Conservation (phyloP, 2,888 invertebrate genomes). For the Caenorhabditis japonica region DNA sequence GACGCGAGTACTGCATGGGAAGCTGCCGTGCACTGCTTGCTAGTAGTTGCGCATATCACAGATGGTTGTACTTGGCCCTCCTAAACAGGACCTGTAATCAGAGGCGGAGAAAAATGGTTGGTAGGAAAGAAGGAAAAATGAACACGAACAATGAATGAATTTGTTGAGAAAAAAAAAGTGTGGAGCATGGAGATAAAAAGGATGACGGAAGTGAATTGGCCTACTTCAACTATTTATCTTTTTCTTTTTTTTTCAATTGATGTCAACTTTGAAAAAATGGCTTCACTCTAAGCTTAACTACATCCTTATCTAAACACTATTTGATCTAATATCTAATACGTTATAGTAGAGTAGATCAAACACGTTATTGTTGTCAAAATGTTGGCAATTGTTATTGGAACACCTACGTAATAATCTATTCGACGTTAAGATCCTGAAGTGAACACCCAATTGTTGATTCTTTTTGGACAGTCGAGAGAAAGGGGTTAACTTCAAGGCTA, state of each 20-base stretch:
- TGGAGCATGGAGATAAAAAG: too few species aligned
- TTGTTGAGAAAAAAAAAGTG: neutral
- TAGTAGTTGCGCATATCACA: constrained; percentile 54
- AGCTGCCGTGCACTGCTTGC: constrained; percentile 42
- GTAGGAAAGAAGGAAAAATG: neutral
- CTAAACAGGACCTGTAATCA: constrained; percentile 54
- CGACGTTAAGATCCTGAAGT: constrained; percentile 28
- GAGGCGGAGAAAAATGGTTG: neutral
- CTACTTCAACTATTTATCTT: too few species aligned
- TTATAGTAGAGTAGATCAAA: too few species aligned
- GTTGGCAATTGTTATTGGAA: too few species aligned
- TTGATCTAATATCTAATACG: too few species aligned
- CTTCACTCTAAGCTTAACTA: neutral
- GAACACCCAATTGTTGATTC: constrained; percentile 22
- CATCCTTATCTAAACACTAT: too few species aligned
- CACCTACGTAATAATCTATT: constrained; percentile 27
- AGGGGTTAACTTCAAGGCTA: constrained; percentile 33
- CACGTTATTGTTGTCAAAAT: too few species aligned
- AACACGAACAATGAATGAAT: neutral
- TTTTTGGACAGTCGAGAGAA: constrained; percentile 10
- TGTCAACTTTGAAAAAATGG: neutral
- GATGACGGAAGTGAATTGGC: too few species aligned
- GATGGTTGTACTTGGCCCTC: constrained; percentile 42
- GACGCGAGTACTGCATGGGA: constrained; percentile 57
- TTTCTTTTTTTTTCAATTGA: neutral